A percentile compares a stretch with the other conserved stretches of the same genome.
Evolutionary conservation across 1,140 invertebrate species (phyloP).

Genomic region (Drosophila persimilis): DNA sequence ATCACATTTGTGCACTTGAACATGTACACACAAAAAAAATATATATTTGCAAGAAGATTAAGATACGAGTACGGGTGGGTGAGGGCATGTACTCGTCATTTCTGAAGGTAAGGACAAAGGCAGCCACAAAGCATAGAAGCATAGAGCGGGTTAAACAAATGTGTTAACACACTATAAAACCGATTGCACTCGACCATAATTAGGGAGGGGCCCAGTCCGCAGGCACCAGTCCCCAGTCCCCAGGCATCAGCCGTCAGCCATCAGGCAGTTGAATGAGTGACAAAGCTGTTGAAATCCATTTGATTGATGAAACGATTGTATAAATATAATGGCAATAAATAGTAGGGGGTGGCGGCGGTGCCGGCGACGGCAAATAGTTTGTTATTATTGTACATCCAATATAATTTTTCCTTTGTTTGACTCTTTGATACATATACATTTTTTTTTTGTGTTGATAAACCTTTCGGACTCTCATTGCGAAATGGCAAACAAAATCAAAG

Average conservation of each 20-base stretch:
- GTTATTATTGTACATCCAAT: conserved; percentile 2
- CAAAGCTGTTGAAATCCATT: conserved; percentile 67
- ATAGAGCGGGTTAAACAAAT: conserved; percentile 26
- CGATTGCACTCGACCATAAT: conserved; percentile 56
- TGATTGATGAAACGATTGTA: conserved; percentile 73
- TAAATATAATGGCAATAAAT: conserved; percentile 72
- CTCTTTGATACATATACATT: conserved; percentile 4
- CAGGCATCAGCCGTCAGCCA: background rate
- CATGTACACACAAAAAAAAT: background rate
- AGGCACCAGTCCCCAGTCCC: conserved; percentile 9
- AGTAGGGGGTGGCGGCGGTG: conserved; percentile 11
- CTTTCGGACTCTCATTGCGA: conserved; percentile 25
- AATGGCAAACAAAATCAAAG: conserved; percentile 15
- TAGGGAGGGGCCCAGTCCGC: conserved; percentile 5
- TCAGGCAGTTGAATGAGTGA: conserved; percentile 14
- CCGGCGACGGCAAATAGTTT: conserved; percentile 4
- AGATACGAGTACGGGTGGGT: conserved; percentile 18
- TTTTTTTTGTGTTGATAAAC: background rate
- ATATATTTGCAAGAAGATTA: conserved; percentile 48
- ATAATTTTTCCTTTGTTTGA: conserved; percentile 10
- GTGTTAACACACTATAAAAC: conserved; percentile 41
- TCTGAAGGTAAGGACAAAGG: conserved; percentile 40
- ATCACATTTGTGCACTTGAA: conserved; percentile 41
- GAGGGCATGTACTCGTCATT: too few species aligned
- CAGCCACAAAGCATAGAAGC: background rate